A percentile compares a stretch with the other conserved stretches of the same genome.
Evolutionary conservation across 2,113 vertebrate species (phyloP).

Genomic region (Rattus norvegicus): DNA sequence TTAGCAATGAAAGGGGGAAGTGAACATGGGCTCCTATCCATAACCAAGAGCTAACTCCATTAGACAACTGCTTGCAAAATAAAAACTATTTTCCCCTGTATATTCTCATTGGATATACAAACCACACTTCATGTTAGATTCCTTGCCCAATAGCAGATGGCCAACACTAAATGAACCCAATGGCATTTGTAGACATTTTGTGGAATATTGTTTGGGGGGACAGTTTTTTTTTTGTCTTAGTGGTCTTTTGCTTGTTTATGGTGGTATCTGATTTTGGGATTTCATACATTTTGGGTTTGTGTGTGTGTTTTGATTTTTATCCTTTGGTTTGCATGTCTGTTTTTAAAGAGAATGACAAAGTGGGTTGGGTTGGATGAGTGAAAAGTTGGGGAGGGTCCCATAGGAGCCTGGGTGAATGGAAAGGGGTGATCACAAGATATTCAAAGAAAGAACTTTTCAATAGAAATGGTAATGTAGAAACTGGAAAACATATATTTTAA

Average conservation of each 20-base stretch:
- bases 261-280: background rate
- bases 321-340: background rate
- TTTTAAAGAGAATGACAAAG: background rate
- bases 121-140: background rate
- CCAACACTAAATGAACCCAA: background rate
- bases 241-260: background rate
- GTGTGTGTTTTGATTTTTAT: background rate
- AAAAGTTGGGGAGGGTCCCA: background rate
- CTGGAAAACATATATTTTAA: slow-evolving; percentile 13
- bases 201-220: background rate
- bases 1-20: background rate
- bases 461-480: slow-evolving; percentile 35
- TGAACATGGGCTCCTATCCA: background rate
- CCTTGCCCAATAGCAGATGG: background rate
- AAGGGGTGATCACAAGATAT: background rate
- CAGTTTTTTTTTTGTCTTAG: background rate
- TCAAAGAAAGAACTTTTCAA: background rate
- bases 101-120: background rate
- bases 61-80: background rate
- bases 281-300: background rate
- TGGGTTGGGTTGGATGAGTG: background rate
- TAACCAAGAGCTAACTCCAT: background rate
- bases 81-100: background rate
- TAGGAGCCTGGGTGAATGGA: background rate
- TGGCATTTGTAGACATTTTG: background rate